Evolutionary conservation across 2,113 vertebrate genomes (phyloP).

Genomic region (Elephantulus edwardii): DNA sequence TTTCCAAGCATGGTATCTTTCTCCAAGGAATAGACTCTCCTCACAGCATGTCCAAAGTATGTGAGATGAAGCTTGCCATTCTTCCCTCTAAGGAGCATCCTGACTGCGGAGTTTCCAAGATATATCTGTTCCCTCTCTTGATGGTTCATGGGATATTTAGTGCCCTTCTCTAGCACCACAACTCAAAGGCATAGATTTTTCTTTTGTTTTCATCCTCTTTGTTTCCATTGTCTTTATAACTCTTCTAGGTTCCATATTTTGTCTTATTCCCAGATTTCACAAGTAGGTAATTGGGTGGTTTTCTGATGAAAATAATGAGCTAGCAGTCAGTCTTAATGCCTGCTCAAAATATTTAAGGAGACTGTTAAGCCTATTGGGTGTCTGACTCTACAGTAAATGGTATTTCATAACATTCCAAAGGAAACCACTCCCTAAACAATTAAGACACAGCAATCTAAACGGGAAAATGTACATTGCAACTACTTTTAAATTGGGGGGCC

Average conservation of each 20-base stretch:
- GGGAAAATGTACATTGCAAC: not conserved
- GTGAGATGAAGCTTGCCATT: too few relatives aligned
- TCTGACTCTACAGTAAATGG: constrained; percentile 24
- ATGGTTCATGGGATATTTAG: too few relatives aligned
- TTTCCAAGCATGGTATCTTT: too few relatives aligned
- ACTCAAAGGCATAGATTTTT: too few relatives aligned
- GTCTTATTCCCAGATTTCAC: constrained; percentile 21
- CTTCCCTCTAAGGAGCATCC: too few relatives aligned
- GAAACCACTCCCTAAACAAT: constrained; percentile 9
- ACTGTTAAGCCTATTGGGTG: not conserved
- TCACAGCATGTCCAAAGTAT: too few relatives aligned
- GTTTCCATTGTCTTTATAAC: too few relatives aligned
- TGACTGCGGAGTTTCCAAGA: too few relatives aligned
- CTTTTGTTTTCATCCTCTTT: constrained; percentile 24
- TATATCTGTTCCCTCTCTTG: too few relatives aligned
- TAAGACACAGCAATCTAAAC: not conserved
- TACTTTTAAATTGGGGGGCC: not conserved
- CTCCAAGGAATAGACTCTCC: too few relatives aligned
- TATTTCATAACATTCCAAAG: constrained; percentile 28
- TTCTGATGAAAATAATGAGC: constrained; percentile 46
- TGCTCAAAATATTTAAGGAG: constrained; percentile 28
- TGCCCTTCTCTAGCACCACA: too few relatives aligned
- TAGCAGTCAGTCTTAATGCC: constrained; percentile 45
- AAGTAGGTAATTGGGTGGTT: constrained; percentile 17
- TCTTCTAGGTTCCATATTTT: not conserved